phyloP scores from a whole-genome alignment of 2,797 vertebrate species.

The Dallia pectoralis region DNA sequence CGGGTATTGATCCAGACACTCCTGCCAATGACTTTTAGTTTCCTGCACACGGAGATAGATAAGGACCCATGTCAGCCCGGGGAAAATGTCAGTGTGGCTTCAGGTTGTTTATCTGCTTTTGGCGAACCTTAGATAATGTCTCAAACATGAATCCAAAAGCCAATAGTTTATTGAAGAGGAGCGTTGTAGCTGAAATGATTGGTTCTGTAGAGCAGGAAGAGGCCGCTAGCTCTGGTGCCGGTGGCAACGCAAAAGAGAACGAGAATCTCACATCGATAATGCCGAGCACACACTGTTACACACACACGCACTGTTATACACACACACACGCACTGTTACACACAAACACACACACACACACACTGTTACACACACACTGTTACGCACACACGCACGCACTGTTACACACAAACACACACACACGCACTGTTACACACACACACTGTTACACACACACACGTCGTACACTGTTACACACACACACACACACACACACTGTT shows the following conservation, averaged over 20 bases:
- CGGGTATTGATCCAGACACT: constrained; percentile 26
- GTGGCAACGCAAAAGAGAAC: background rate
- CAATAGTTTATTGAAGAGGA: background rate
- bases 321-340: background rate
- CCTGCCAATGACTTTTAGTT: constrained; percentile 30
- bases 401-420: no score
- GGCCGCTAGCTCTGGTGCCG: background rate
- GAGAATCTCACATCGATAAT: background rate
- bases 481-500: no score
- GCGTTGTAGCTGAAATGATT: background rate
- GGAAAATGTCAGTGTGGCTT: background rate
- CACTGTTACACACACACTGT: constrained; percentile 1
- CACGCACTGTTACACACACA: no score
- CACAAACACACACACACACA: constrained; percentile 15
- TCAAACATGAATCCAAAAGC: background rate
- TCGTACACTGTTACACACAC: no score
- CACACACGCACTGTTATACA: background rate
- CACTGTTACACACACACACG: no score
- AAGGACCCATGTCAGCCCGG: constrained; percentile 33
- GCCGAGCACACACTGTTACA: no score
- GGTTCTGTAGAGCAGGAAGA: background rate
- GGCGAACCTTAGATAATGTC: background rate
- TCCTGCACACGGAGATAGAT: constrained; percentile 40
- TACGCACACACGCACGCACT: no score
- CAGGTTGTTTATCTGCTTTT: background rate